These are phyloP conservation scores for Zhuqinia jingwanae DNA, from an alignment of 2,888 invertebrate genomes.

Conservation along the genomic window DNA sequence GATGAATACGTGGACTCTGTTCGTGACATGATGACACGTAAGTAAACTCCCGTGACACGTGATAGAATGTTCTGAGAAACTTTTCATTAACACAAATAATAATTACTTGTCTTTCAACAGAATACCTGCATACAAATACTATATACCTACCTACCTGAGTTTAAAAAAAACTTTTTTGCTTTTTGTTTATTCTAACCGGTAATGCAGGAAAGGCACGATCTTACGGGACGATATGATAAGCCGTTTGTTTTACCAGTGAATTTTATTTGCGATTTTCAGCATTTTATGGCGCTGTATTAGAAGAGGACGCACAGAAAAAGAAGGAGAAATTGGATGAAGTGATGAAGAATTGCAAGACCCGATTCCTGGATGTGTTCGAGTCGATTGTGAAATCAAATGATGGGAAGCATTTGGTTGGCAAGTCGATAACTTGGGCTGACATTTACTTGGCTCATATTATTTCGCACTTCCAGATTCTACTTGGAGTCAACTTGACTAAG, in stretches of 20 bases:
- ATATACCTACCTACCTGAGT: too few relatives aligned
- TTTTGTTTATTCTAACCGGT: too few relatives aligned
- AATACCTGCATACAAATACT: too few relatives aligned
- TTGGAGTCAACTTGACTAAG: slow-evolving; percentile 79
- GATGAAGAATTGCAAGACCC: not conserved
- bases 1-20: slow-evolving; percentile 74
- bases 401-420: slow-evolving; percentile 64
- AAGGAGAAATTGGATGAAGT: slow-evolving; percentile 10
- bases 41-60: not conserved
- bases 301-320: slow-evolving; percentile 4
- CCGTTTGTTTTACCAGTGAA: too few relatives aligned
- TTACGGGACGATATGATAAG: too few relatives aligned
- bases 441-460: slow-evolving; percentile 82
- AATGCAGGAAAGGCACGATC: too few relatives aligned
- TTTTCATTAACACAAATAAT: too few relatives aligned
- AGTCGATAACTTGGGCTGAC: slow-evolving; percentile 85
- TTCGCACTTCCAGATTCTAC: slow-evolving; percentile 25
- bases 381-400: slow-evolving; percentile 35
- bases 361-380: slow-evolving; percentile 47
- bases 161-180: too few relatives aligned
- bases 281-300: not conserved
- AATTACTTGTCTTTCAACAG: too few relatives aligned
- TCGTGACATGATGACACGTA: slow-evolving; percentile 53
- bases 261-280: not conserved
- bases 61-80: too few relatives aligned